These are phyloP conservation scores for Monomorium pharaonis DNA, from an alignment of 1,140 invertebrate genomes.

Conservation along the genomic window DNA sequence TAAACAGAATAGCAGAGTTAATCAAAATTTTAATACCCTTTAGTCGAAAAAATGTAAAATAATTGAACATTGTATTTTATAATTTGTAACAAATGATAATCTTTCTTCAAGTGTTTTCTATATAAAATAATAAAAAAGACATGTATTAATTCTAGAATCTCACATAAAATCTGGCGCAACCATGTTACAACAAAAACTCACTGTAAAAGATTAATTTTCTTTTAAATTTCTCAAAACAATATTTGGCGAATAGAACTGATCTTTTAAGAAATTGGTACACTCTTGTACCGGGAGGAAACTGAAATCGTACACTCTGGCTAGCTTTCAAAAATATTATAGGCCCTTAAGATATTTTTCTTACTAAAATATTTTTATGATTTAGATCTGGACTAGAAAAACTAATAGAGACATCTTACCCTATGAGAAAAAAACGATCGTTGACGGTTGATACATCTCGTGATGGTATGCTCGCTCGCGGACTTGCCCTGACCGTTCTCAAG, in stretches of 20 bases:
- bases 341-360: not conserved
- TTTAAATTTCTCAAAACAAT: not conserved
- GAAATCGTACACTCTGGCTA: not conserved
- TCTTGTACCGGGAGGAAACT: not conserved
- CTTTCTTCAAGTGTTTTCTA: not conserved
- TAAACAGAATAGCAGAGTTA: not conserved
- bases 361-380: not conserved
- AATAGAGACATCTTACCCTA: not conserved
- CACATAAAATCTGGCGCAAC: not conserved
- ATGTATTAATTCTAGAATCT: not conserved
- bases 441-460: slow-evolving; percentile 6
- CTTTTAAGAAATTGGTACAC: not conserved
- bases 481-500: slow-evolving; percentile 16
- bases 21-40: not conserved
- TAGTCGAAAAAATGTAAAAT: not conserved
- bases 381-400: not conserved
- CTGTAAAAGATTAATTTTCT: not conserved
- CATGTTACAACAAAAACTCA: not conserved
- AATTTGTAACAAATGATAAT: not conserved
- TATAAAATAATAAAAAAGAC: not conserved
- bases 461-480: not conserved
- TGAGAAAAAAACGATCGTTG: not conserved
- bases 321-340: no score
- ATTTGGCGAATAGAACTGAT: not conserved
- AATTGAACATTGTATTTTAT: not conserved